Evolutionary conservation across 2,797 vertebrate genomes (phyloP).

Genomic region (Enoplosus armatus): DNA sequence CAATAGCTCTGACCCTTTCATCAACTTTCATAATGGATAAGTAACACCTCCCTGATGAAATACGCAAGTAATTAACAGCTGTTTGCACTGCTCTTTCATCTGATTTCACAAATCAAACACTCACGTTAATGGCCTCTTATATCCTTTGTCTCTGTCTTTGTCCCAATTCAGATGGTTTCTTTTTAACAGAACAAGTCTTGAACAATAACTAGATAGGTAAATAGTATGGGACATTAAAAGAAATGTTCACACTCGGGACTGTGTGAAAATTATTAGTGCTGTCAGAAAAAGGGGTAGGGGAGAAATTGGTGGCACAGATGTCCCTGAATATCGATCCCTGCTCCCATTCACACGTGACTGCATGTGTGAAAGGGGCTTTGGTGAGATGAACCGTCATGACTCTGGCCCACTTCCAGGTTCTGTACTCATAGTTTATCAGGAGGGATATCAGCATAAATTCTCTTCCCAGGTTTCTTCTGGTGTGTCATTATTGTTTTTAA

Average conservation of each 20-base stretch:
- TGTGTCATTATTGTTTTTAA: conserved; percentile 26
- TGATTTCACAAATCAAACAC: conserved; percentile 7
- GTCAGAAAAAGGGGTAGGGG: not conserved
- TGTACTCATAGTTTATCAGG: conserved; percentile 3
- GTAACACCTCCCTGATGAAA: not conserved
- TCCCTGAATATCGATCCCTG: too few species aligned
- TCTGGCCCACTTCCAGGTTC: conserved; percentile 37
- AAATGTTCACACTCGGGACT: not conserved
- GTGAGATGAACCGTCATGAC: conserved; percentile 11
- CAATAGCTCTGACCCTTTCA: not conserved
- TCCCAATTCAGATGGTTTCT: not conserved
- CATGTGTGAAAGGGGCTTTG: too few species aligned
- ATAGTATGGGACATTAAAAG: not conserved
- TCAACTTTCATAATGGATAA: not conserved
- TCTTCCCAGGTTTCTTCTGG: conserved; percentile 3
- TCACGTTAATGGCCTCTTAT: not conserved
- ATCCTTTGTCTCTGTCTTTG: not conserved
- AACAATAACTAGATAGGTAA: not conserved
- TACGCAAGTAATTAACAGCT: conserved; percentile 1
- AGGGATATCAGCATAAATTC: conserved; percentile 12
- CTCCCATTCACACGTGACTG: too few species aligned
- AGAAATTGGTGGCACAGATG: too few species aligned
- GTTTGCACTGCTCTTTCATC: not conserved
- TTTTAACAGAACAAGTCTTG: not conserved
- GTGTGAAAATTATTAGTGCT: not conserved